Conservation (phyloP, 1,140 invertebrate genomes). For the Maniola jurtina region DNA sequence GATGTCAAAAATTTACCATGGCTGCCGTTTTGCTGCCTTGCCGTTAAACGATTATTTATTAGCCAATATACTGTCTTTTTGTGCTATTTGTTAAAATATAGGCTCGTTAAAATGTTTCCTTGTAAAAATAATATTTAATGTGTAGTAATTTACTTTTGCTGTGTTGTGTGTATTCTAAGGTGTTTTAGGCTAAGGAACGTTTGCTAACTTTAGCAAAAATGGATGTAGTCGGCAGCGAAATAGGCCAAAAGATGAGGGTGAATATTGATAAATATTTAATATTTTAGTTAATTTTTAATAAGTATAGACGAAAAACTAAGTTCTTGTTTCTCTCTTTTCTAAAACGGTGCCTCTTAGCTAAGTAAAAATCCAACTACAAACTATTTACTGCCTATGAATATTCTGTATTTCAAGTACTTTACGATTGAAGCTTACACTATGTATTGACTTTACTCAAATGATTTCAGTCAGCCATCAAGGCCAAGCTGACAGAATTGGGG, state of each 20-base stretch:
- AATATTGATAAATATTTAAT: conserved; percentile 41
- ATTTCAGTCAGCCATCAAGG: conserved; percentile 93
- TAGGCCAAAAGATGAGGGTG: conserved; percentile 85
- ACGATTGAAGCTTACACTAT: background rate
- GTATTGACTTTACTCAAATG: conserved; percentile 42
- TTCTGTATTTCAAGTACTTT: too few relatives aligned
- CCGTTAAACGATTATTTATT: background rate
- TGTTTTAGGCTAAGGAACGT: background rate
- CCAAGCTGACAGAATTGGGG: conserved; percentile 94
- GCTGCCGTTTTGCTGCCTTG: too few relatives aligned
- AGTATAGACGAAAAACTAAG: background rate
- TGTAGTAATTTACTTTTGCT: background rate
- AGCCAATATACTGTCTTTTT: background rate
- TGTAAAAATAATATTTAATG: background rate
- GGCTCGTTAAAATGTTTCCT: background rate
- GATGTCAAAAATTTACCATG: too few relatives aligned
- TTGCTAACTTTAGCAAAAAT: conserved; percentile 42
- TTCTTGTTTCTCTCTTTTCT: background rate
- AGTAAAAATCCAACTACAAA: too few relatives aligned
- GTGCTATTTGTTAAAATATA: background rate
- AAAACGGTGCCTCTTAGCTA: too few relatives aligned
- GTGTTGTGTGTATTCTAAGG: background rate
- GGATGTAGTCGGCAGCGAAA: conserved; percentile 81
- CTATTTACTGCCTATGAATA: too few relatives aligned
- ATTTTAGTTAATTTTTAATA: background rate